Evolutionary conservation across 2,888 invertebrate species (phyloP).

Genomic region (Ormyrus pomaceus): DNA sequence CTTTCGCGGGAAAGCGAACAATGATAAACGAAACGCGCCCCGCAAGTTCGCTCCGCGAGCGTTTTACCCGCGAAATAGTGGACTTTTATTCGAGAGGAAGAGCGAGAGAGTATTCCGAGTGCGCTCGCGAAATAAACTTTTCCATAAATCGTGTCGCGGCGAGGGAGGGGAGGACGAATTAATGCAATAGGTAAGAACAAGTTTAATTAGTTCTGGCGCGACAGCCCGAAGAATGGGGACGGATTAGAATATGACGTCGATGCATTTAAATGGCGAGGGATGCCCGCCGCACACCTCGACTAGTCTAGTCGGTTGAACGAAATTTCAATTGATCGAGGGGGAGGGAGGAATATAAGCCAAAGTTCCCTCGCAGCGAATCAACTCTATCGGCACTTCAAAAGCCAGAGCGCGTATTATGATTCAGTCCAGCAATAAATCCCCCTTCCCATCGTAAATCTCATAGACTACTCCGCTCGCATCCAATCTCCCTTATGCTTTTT

Average conservation of each 20-base stretch:
- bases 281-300: neutral
- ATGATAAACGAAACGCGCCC: too few species aligned
- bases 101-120: too few species aligned
- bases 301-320: conserved; percentile 8
- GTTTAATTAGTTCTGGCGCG: conserved; percentile 6
- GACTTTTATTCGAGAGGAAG: too few species aligned
- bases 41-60: too few species aligned
- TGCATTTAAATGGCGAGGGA: conserved; percentile 4
- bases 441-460: neutral
- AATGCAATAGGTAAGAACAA: neutral
- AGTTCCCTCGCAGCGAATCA: conserved; percentile 24
- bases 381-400: conserved; percentile 16
- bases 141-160: too few species aligned
- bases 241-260: too few species aligned
- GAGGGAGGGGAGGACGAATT: too few species aligned
- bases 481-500: neutral
- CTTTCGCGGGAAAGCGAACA: too few species aligned
- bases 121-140: too few species aligned
- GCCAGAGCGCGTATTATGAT: conserved; percentile 16
- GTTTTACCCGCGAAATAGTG: too few species aligned
- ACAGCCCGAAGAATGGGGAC: neutral
- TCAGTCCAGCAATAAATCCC: conserved; percentile 37
- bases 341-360: neutral
- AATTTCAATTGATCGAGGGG: conserved; percentile 41
- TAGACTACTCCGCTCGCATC: neutral